Percentiles rank a stretch among this genome's conserved stretches.
These are phyloP conservation scores for Tenthredo notha DNA, from an alignment of 2,888 invertebrate species.

Conservation along the genomic window DNA sequence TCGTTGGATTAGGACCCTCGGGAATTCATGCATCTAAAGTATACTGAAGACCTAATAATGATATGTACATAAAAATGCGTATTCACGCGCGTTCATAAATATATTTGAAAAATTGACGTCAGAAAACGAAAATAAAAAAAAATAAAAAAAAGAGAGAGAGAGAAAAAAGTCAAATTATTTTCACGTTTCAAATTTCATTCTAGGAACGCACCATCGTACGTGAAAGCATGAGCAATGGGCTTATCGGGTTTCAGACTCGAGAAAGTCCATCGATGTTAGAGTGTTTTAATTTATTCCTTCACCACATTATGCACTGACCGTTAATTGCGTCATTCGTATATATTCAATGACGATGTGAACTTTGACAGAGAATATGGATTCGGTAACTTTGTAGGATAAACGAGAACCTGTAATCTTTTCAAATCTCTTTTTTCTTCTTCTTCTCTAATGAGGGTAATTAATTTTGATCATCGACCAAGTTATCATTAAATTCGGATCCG, in stretches of 20 bases:
- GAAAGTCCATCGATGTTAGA: slow-evolving; percentile 26
- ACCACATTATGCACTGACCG: neutral
- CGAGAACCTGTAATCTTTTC: neutral
- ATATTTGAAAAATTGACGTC: slow-evolving; percentile 9
- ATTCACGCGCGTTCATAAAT: slow-evolving; percentile 1
- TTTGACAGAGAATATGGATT: neutral
- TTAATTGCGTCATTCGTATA: slow-evolving; percentile 7
- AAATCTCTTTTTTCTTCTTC: neutral
- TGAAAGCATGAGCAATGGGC: slow-evolving; percentile 45
- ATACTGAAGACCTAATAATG: neutral
- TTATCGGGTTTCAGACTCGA: slow-evolving; percentile 42
- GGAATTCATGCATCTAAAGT: slow-evolving; percentile 2
- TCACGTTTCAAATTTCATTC: slow-evolving; percentile 45
- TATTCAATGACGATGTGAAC: neutral
- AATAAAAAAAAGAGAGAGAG: neutral
- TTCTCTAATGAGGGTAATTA: neutral
- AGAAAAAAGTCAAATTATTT: slow-evolving; percentile 37
- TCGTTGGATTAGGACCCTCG: neutral
- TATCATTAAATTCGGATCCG: neutral
- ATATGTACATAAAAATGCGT: slow-evolving; percentile 1
- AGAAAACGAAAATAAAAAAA: neutral
- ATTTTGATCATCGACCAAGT: neutral
- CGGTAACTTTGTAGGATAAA: neutral
- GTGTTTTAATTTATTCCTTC: slow-evolving; percentile 41
- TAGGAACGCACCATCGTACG: slow-evolving; percentile 1